Base-by-base conservation (phyloP, 2,797 vertebrate genomes). In the Spinus olivaceus region DNA sequence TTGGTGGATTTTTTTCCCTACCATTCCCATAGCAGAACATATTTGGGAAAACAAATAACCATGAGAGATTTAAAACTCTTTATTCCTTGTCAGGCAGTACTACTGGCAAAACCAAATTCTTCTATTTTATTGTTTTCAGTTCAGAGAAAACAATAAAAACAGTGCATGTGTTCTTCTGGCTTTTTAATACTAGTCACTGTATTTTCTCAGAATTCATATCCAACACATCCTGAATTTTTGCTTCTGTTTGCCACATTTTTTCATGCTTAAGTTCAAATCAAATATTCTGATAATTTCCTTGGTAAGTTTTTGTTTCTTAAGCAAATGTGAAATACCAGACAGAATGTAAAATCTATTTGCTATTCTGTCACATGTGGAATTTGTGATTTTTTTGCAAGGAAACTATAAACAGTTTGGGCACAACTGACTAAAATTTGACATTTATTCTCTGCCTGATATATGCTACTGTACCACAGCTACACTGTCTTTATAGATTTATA, bases 401-500 rank as follows among this genome's bases (percentile, higher is more conserved):
- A 87, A 61, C 13, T 67, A 27, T 28, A 21, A 92, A 50, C 1
- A 4, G 12, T 56, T 93, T 69, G 25, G 39, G 41, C 9, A 77
- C 21, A 87, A 35, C 16, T 30, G 32, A 64, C 35, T 72, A 56
- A 95, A 95, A 76, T 50, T 10, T 60, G 64, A 39, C 42, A 69
- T 80, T 91, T 23, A n/a, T 91, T 63, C 61, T 66, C 57, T 66
- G 19, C 74, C 53, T 67, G 53, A 79, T 82, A 37, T 16, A 81
- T 27, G 24, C 28, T 85, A 73, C 73, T 88, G 49, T 37, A 65
- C 56, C 46, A n/a, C 47, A 71, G 57, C 13, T 83, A 66, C 37
- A 47, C 37, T 88, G 86, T 90, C 61, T 82, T 84, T 76, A 44
- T 28, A 90, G 51, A 96, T 93, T 95, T 74, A 93, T 86, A 92